phyloP scores from a whole-genome alignment of 2,113 vertebrate genomes.

The Manacus vitellinus region DNA sequence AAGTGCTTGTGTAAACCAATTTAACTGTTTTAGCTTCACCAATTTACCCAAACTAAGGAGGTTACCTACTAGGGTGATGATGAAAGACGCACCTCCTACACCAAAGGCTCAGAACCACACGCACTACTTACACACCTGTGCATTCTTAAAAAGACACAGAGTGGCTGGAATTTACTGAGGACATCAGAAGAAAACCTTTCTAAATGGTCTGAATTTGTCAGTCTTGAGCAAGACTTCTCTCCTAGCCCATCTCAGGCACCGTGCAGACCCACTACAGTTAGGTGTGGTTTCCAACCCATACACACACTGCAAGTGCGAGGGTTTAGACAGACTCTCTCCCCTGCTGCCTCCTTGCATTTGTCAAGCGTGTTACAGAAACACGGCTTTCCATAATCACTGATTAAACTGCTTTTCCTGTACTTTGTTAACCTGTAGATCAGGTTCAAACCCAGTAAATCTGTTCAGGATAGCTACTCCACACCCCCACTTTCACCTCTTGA shows the following conservation, averaged over 20 bases:
- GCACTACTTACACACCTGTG: background rate
- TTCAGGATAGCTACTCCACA: background rate
- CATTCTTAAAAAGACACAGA: background rate
- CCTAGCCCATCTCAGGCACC: background rate
- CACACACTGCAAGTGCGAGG: rapidly evolving
- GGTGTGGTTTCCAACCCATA: background rate
- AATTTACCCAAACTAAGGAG: background rate
- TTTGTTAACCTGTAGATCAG: slow-evolving; percentile 3
- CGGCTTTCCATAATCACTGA: background rate
- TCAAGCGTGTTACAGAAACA: background rate
- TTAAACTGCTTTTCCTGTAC: background rate
- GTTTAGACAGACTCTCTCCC: background rate
- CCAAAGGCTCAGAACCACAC: background rate
- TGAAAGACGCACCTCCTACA: background rate
- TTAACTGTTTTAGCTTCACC: background rate
- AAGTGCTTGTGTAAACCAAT: background rate
- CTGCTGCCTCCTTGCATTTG: background rate
- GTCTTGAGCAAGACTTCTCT: background rate
- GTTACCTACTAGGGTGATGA: background rate
- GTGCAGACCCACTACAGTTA: background rate
- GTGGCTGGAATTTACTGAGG: background rate
- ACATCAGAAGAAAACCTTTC: background rate
- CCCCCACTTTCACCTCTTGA: background rate
- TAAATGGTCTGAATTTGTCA: background rate
- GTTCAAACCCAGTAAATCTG: background rate